Evolutionary conservation across 2,113 vertebrate species (phyloP).

Genomic region (Pseudorasbora parva): DNA sequence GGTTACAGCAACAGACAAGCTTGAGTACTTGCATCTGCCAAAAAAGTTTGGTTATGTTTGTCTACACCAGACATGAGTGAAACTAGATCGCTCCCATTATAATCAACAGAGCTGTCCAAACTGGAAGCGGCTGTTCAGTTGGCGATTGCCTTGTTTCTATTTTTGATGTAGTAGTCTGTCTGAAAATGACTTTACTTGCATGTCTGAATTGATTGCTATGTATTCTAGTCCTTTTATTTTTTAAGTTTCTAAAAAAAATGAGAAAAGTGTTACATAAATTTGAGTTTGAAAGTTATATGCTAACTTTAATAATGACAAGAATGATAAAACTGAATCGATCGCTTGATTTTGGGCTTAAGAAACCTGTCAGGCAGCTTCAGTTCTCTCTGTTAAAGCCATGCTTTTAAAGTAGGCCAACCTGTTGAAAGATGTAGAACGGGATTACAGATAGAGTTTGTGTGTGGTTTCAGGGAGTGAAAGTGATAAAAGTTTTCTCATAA

Average conservation of each 20-base stretch:
- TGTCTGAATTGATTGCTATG: neutral
- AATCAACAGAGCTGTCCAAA: slow-evolving; percentile 17
- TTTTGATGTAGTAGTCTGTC: neutral
- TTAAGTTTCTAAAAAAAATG: too few species aligned
- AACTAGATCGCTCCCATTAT: slow-evolving; percentile 1
- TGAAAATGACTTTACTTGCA: slow-evolving; percentile 1
- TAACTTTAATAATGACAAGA: neutral
- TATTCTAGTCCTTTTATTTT: neutral
- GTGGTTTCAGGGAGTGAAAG: neutral
- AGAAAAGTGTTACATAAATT: neutral
- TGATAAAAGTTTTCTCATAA: slow-evolving; percentile 26
- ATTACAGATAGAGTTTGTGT: neutral
- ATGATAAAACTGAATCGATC: neutral
- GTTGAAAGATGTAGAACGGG: slow-evolving; percentile 18
- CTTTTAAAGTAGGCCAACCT: neutral
- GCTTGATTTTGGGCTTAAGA: neutral
- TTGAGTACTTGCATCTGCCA: slow-evolving; percentile 17
- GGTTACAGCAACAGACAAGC: neutral
- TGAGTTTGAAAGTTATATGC: neutral
- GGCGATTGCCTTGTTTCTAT: neutral
- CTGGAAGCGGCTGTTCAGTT: slow-evolving; percentile 19
- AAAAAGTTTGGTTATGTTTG: neutral
- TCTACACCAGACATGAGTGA: neutral
- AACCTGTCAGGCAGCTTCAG: neutral
- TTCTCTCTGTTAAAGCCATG: neutral